These are phyloP conservation scores for Helleia helle DNA, from an alignment of 2,888 invertebrate species.

Conservation along the genomic window DNA sequence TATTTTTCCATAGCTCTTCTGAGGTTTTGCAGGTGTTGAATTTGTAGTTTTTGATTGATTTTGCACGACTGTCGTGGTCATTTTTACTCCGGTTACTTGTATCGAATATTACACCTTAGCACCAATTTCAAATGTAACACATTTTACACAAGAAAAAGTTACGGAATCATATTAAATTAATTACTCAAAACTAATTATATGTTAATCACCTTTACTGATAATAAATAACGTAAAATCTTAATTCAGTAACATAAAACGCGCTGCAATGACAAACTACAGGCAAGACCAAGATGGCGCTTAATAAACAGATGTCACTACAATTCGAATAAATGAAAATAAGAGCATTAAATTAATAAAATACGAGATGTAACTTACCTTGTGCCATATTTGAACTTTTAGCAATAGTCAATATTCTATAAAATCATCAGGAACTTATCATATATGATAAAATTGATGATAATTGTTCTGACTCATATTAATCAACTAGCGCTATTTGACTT, in stretches of 20 bases:
- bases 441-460: slow-evolving; percentile 18
- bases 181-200: too few relatives aligned
- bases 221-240: too few relatives aligned
- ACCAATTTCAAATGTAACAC: neutral
- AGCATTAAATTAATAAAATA: slow-evolving; percentile 15
- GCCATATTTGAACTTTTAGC: slow-evolving; percentile 31
- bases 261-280: slow-evolving; percentile 20
- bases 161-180: neutral
- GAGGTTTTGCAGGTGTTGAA: slow-evolving; percentile 41
- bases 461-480: slow-evolving; percentile 24
- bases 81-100: slow-evolving; percentile 30
- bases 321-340: neutral
- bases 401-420: neutral
- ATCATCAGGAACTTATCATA: slow-evolving; percentile 2
- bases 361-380: slow-evolving; percentile 41
- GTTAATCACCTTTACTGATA: too few relatives aligned
- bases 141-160: neutral
- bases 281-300: slow-evolving; percentile 57
- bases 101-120: slow-evolving; percentile 17
- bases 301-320: slow-evolving; percentile 42
- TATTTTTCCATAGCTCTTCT: slow-evolving; percentile 85
- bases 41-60: slow-evolving; percentile 41
- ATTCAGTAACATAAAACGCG: slow-evolving; percentile 31
- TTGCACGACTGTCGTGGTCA: slow-evolving; percentile 52
- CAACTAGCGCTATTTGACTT: too few relatives aligned